Base-by-base conservation (phyloP, 1,140 invertebrate genomes). In the Sitodiplosis mosellana region DNA sequence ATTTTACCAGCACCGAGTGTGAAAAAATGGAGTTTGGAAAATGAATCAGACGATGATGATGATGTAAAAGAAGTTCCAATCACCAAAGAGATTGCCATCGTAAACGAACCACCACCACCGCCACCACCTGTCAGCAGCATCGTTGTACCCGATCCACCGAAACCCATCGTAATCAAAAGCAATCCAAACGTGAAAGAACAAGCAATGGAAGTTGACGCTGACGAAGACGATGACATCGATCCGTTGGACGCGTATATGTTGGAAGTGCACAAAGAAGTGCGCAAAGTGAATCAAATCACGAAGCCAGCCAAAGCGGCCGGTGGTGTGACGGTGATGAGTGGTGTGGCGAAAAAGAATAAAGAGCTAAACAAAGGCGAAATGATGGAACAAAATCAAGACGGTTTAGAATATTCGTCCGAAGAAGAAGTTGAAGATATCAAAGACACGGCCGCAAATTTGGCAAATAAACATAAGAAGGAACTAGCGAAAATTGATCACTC, bases 201-300 rank as follows among this genome's bases (percentile, higher is more conserved):
- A 27, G 3, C 27, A 27, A 27, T 27, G 27, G 27, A 27, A 5
- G 37, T 27, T 43, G 27, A 46, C 1, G 40, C 21, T 41, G 27
- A 36, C 33, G 59, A 60, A 56, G 69, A 69, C 52, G 72, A 90
- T 51, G 90, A 95, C 65, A 78, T 93, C 43, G 93, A 98, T 73
- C 89, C 93, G 12, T 67, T 98, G 6, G 92, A 98, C 77, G 92
- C 91, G 7, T 98, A 86, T 59, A 98, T 98, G 94, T 76, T 83
- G 62, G 87, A 75, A 64, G 73, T 75, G 44, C 68, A 69, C 54
- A 70, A 80, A 69, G 89, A 95, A 74, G 89, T 94, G 14, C 72
- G 87, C n/a, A 87, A 90, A 65, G 83, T 91, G 1, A 88, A 87
- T 63, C 81, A 87, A 63, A 65, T 83, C 33, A 58, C 66, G 2